Conservation (phyloP, 2,888 invertebrate species). For the Drosophila pegasa region DNA sequence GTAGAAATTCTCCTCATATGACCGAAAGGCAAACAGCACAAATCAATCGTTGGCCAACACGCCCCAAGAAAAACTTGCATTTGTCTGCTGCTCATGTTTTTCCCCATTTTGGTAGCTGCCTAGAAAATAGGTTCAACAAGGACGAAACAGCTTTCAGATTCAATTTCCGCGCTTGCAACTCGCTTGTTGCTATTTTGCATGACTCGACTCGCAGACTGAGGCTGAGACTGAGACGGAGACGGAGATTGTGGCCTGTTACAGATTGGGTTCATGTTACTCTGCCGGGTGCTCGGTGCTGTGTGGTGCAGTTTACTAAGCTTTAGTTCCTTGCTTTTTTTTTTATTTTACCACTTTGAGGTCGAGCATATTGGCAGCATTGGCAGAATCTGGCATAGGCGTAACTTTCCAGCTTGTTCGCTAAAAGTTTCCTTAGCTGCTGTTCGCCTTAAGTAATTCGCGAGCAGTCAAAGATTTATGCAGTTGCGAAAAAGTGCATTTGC, state of each 20-base stretch:
- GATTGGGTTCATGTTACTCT: slow-evolving; percentile 29
- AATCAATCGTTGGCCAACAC: slow-evolving; percentile 47
- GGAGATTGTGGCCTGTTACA: slow-evolving; percentile 10
- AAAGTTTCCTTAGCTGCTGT: slow-evolving; percentile 56
- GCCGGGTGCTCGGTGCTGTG: not conserved
- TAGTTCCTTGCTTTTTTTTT: slow-evolving; percentile 22
- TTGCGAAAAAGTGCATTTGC: slow-evolving; percentile 50
- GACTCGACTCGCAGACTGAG: slow-evolving; percentile 14
- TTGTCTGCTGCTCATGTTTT: slow-evolving; percentile 60
- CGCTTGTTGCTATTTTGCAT: slow-evolving; percentile 74
- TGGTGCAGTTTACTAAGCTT: slow-evolving; percentile 18
- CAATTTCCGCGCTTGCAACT: slow-evolving; percentile 73
- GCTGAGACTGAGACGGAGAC: slow-evolving; percentile 14
- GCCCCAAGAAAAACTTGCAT: slow-evolving; percentile 43
- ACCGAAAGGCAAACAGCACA: slow-evolving; percentile 28
- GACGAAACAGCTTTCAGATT: slow-evolving; percentile 66
- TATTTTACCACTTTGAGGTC: slow-evolving; percentile 27
- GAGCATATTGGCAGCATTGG: slow-evolving; percentile 71
- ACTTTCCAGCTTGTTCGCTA: slow-evolving; percentile 55
- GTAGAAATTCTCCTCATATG: not conserved
- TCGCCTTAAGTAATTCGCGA: slow-evolving; percentile 73
- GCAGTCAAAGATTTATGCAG: slow-evolving; percentile 68
- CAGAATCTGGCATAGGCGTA: slow-evolving; percentile 70
- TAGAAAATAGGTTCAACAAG: slow-evolving; percentile 25
- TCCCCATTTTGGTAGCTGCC: slow-evolving; percentile 51